A percentile compares a stretch with the other conserved stretches of the same genome.
Evolutionary conservation across 2,888 invertebrate species (phyloP).

Genomic region (Congeria kusceri): DNA sequence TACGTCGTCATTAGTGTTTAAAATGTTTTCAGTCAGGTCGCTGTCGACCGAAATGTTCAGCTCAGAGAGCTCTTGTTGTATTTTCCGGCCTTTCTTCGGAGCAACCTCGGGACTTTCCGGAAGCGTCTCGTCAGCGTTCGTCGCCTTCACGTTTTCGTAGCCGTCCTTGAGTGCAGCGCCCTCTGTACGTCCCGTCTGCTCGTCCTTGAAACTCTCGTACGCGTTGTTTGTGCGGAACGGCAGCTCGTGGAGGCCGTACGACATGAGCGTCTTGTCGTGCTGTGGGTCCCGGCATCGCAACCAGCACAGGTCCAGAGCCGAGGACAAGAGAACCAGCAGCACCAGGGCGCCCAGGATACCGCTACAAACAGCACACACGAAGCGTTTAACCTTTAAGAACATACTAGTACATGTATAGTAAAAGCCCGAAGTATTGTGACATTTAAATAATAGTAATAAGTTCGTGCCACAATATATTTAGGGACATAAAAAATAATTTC

Average conservation of each 20-base stretch:
- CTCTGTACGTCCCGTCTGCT: not conserved
- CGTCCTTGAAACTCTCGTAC: not conserved
- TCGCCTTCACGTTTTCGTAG: not conserved
- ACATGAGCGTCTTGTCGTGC: not conserved
- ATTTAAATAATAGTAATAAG: not conserved
- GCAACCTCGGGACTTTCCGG: not conserved
- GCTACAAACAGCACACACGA: conserved; percentile 21
- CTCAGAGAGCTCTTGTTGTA: not conserved
- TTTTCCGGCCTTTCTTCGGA: not conserved
- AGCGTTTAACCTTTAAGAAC: too few species aligned
- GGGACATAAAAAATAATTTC: too few species aligned
- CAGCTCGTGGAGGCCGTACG: not conserved
- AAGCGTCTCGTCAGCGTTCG: not conserved
- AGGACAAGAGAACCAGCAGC: conserved; percentile 39
- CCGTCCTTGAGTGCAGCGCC: not conserved
- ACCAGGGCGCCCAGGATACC: conserved; percentile 44
- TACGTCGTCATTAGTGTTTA: conserved; percentile 1
- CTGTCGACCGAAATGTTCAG: conserved; percentile 39
- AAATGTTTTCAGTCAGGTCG: conserved; percentile 39
- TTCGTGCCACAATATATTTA: too few species aligned
- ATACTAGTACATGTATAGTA: too few species aligned
- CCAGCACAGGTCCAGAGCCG: conserved; percentile 38
- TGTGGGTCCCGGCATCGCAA: not conserved
- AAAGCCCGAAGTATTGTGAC: not conserved
- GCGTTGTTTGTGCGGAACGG: not conserved